Base-by-base conservation (phyloP, 2,888 invertebrate genomes). In the Stomorhina lunata region DNA sequence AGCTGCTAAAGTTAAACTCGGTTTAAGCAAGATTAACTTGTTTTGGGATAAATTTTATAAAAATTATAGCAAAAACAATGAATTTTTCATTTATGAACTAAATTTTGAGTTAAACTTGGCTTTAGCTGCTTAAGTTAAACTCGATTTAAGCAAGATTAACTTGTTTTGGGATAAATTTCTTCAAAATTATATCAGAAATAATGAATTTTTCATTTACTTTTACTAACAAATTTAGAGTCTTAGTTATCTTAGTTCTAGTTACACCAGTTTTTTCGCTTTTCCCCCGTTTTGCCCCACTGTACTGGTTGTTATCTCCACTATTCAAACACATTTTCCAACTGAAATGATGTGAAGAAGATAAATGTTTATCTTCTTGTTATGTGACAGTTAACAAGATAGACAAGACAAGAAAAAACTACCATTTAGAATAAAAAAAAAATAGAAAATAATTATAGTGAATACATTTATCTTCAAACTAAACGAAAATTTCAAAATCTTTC, bases 311-410 rank as follows among this genome's bases (percentile, higher is more conserved):
- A 34, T 15, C 12, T 50, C 2, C 29, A 4, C 6, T 63, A 12
- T 9, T 22, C 45, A 17, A 2, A 9, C 12, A 25, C 17, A 29
- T 55, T 29, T 55, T 9, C 12, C 40, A 25, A 15, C 25, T 9
- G 40, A 61, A 25, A 22, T 34, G 17, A 45, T 20, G 20, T 69
- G 43, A 69, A 45, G 22, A 77, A 68, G 50, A 77, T 77, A 76
- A 76, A 61, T 68, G 50, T 32, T 76, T 59, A 15, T 29, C 40
- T 40, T 59, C 15, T 15, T 43, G 40, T 50, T 55, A 12, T 61
- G 29, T 40, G 50, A 40, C 68, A 50, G 50, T 61, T 50, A 77
- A 77, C 59, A 75, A 66, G n/a, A n/a, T 34, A 65, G 55, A 55
- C 27, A 43, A 53, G 43, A 63, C 63, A 55, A 20, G 40, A 37